Base-by-base conservation (phyloP, 2,113 vertebrate genomes). In the Delphinus delphis region DNA sequence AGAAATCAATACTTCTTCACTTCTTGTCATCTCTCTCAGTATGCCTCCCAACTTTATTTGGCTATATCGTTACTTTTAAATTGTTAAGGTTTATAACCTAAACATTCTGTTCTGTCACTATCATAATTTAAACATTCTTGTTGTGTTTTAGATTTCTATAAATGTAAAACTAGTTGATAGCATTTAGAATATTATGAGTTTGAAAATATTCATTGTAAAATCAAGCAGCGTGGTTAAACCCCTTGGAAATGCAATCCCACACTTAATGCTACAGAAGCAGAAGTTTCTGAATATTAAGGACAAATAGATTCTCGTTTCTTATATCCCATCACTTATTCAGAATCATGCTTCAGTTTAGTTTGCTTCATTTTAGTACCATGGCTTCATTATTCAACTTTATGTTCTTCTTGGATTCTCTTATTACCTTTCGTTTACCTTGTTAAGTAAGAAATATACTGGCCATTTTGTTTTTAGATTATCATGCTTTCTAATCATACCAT, bases 391-490 rank as follows among this genome's bases (percentile, higher is more conserved):
- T 87, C 58, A 92, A 44, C 8, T 31, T 73, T 44, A 63, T 33
- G 13, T 80, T 85, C 62, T 65, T 62, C 50, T 79, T 70, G 25
- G 2, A 88, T 58, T 95, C 41, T 81, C 25, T 83, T 85, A 28
- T 60, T 80, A 93, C 8, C 17, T 67, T 90, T 70, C 70, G 67
- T 82, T 93, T 87, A 87, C 50, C 50, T 96, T 83, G 12, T 83
- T 86, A 93, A 68, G 63, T 74, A 73, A 96, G 47, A 95, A 96
- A 73, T 93, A 63, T 65, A 18, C 25, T 76, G n/a, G 15, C 9
- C 12, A 62, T 88, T 90, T 86, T 74, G 68, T 53, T 88, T 95
- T 65, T 67, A 83, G 3, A 38, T 55, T 15, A 41, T 62, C 17
- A 2, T 14, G 12, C 2, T 88, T 81, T 89, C 93, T 71, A 95